Evolutionary conservation across 30 jellyfish, hydroid and myxozoan species (phyloP).

Genomic region (Chrysaora quinquecirrha): DNA sequence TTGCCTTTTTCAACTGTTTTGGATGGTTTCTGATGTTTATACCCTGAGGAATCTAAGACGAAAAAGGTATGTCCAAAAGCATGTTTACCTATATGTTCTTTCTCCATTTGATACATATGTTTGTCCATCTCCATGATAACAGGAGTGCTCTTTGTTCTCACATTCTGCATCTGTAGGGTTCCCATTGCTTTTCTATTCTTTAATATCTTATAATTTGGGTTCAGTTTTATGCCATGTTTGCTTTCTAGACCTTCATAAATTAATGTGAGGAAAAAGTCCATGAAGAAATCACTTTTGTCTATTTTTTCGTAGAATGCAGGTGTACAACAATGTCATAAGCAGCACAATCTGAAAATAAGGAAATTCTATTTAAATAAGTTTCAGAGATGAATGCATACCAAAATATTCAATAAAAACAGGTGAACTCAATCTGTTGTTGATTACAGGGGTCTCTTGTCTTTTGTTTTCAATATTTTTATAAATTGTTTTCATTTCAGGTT

Average conservation of each 20-base stretch:
- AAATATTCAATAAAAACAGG: too few relatives aligned
- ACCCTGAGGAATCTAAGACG: too few relatives aligned
- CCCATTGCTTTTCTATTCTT: slow-evolving; percentile 95
- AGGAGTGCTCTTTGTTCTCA: slow-evolving; percentile 86
- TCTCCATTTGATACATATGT: slow-evolving; percentile 76
- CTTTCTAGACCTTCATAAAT: slow-evolving; percentile 84
- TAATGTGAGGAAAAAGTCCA: slow-evolving; percentile 85
- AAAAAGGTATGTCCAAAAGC: too few relatives aligned
- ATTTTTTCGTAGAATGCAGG: slow-evolving; percentile 81
- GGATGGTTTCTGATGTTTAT: too few relatives aligned
- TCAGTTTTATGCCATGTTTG: slow-evolving; percentile 72
- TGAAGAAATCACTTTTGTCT: slow-evolving; percentile 63
- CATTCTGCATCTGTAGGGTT: slow-evolving; percentile 81
- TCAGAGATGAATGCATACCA: too few relatives aligned
- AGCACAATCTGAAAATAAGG: slow-evolving; percentile 69
- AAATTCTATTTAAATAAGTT: background rate
- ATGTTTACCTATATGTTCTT: slow-evolving; percentile 67
- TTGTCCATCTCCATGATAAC: slow-evolving; percentile 93
- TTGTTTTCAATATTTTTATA: too few relatives aligned
- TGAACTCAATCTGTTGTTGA: too few relatives aligned
- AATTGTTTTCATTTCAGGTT: too few relatives aligned
- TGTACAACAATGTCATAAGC: slow-evolving; percentile 88
- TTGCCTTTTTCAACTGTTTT: too few relatives aligned
- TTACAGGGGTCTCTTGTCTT: too few relatives aligned
- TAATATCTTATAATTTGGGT: slow-evolving; percentile 48